A percentile compares a stretch with the other conserved stretches of the same genome.
Evolutionary conservation across 2,888 invertebrate genomes (phyloP).

Genomic region (Hypercompe scribonia): DNA sequence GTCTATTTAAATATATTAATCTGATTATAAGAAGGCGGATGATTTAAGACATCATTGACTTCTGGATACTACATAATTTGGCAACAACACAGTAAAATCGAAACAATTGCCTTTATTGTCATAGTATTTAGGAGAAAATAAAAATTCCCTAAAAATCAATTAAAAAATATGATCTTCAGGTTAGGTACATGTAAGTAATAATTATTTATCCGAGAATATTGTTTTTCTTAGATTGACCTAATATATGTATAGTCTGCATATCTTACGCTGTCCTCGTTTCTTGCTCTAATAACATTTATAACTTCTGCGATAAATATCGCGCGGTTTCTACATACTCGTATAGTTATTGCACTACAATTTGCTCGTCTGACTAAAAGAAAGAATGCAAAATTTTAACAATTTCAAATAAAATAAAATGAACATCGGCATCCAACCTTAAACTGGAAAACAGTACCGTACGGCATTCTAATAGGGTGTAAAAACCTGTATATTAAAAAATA

Average conservation of each 20-base stretch:
- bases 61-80: too few relatives aligned
- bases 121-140: neutral
- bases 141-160: neutral
- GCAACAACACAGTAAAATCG: too few relatives aligned
- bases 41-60: too few relatives aligned
- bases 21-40: too few relatives aligned
- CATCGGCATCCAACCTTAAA: neutral
- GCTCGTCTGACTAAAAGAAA: neutral
- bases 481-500: neutral
- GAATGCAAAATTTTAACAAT: neutral
- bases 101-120: neutral
- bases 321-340: neutral
- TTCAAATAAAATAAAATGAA: neutral
- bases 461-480: neutral
- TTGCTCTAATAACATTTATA: constrained; percentile 2
- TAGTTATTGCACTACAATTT: neutral
- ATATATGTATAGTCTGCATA: constrained; percentile 4
- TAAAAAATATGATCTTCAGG: neutral
- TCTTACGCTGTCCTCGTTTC: neutral
- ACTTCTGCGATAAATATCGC: neutral
- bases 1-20: too few relatives aligned
- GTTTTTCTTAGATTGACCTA: neutral
- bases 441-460: neutral
- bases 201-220: constrained; percentile 1
- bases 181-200: neutral